These are phyloP conservation scores for Cranoglanis bouderius DNA, from an alignment of 2,113 vertebrate genomes.

Conservation along the genomic window DNA sequence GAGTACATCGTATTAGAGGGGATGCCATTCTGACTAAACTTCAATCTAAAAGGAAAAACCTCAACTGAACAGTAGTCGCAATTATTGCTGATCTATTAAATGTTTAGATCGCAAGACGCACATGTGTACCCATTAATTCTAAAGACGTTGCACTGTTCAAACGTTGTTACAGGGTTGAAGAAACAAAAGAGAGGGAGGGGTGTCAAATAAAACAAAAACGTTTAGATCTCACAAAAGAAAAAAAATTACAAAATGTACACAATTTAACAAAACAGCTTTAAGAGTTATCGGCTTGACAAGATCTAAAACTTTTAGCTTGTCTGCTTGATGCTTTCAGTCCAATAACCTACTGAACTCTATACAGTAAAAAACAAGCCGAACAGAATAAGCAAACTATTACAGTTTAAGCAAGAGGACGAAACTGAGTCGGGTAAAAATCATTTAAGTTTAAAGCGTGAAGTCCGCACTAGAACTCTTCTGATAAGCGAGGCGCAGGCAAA, in stretches of 20 bases:
- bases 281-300: conserved; percentile 29
- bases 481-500: conserved; percentile 73
- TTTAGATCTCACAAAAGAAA: conserved; percentile 24
- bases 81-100: conserved; percentile 41
- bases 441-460: conserved; percentile 66
- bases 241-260: conserved; percentile 31
- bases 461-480: conserved; percentile 76
- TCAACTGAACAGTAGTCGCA: conserved; percentile 20
- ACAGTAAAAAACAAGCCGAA: conserved; percentile 68
- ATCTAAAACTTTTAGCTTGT: conserved; percentile 44
- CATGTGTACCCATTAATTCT: conserved; percentile 43
- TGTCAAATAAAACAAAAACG: conserved; percentile 26
- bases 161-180: conserved; percentile 20
- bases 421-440: conserved; percentile 63
- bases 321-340: conserved; percentile 39
- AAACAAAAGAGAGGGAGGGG: neutral
- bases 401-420: conserved; percentile 62
- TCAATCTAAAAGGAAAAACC: conserved; percentile 29
- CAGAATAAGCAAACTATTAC: conserved; percentile 61
- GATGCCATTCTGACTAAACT: conserved; percentile 60
- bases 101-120: conserved; percentile 42
- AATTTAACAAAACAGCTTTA: conserved; percentile 38
- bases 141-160: conserved; percentile 35
- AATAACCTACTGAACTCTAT: conserved; percentile 55
- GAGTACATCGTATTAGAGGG: conserved; percentile 58